Base-by-base conservation (phyloP, 2,113 vertebrate genomes). In the Aegithalos caudatus region DNA sequence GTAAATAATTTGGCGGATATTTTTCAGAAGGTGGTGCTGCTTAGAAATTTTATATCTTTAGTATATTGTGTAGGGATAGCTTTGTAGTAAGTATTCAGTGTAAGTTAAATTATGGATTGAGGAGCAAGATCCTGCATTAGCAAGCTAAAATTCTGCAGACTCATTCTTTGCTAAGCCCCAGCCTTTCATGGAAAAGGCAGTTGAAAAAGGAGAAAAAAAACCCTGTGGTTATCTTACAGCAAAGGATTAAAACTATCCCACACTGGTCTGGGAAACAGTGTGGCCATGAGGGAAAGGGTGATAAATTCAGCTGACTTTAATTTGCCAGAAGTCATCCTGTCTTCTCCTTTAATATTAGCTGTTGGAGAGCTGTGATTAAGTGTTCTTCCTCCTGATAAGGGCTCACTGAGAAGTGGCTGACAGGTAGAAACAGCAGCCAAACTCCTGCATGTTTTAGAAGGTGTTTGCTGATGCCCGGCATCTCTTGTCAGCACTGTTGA, bases 301-400 rank as follows among this genome's bases (percentile, higher is more conserved):
- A 58, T 90, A 90, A 73, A 33, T 53, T 83, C 54, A 86, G 51
- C 54, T 62, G 82, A 58, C 56, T 92, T 88, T 47, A 61, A 38
- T 66, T 90, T 94, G 51, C 80, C 64, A 92, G 64, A 88, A 94
- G 35, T 66, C 71, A 28, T 88, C 27, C 33, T 86, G 71, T 56
- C 40, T 47, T 50, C 77, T 84, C n/a, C 61, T 92, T 90, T 85
- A 93, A 53, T 73, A 89, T 54, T 66, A 77, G 58, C 62, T 88
- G 78, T 81, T 72, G 71, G 62, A 95, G 50, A 80, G 42, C 71
- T 85, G 84, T 72, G 84, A 95, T 87, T 91, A 85, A 95, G 91
- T 25, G 66, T 67, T 89, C 62, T 73, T 22, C 22, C 24, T 79
- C 54, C 58, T 66, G 77, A 56, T 86, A 94, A 60, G 40, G 51